These are phyloP conservation scores for Sicus ferrugineus DNA, from an alignment of 2,888 invertebrate genomes.

Conservation along the genomic window DNA sequence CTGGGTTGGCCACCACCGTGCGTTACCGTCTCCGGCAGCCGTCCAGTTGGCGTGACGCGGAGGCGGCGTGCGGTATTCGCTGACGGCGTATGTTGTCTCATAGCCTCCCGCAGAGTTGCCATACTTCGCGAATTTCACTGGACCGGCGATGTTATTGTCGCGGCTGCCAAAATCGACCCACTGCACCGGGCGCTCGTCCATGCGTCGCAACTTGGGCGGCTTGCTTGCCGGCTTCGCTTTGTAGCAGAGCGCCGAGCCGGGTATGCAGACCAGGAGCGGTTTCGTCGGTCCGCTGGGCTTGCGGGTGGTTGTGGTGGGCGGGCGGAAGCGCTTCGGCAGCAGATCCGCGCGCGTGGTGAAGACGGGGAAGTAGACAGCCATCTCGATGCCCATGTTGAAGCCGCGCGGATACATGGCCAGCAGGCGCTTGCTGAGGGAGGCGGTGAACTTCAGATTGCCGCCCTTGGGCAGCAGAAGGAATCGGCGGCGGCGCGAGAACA, in stretches of 20 bases:
- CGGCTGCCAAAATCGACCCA: conserved; percentile 35
- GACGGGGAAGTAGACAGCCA: conserved; percentile 56
- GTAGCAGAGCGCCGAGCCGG: conserved; percentile 54
- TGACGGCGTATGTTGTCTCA: conserved; percentile 41
- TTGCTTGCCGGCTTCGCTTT: conserved; percentile 51
- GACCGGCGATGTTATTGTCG: conserved; percentile 33
- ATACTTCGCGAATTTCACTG: conserved; percentile 51
- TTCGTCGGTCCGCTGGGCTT: conserved; percentile 45
- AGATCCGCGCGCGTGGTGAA: conserved; percentile 54
- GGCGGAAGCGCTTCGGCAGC: conserved; percentile 54
- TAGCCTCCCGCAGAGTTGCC: conserved; percentile 37
- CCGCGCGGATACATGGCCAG: conserved; percentile 53
- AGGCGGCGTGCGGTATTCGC: conserved; percentile 19
- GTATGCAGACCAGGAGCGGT: conserved; percentile 51
- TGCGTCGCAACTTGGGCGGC: conserved; percentile 47
- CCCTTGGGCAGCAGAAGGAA: conserved; percentile 57
- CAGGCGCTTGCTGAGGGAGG: conserved; percentile 51
- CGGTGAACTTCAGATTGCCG: conserved; percentile 55
- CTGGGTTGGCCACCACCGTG: not conserved
- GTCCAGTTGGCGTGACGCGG: conserved; percentile 9
- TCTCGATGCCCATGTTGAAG: conserved; percentile 49
- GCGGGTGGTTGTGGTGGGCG: conserved; percentile 48
- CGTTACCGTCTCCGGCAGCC: not conserved
- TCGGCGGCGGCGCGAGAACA: conserved; percentile 56
- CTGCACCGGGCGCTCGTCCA: conserved; percentile 44